These are phyloP conservation scores for Drosophila murphyi DNA, from an alignment of 1,140 invertebrate species.

Conservation along the genomic window DNA sequence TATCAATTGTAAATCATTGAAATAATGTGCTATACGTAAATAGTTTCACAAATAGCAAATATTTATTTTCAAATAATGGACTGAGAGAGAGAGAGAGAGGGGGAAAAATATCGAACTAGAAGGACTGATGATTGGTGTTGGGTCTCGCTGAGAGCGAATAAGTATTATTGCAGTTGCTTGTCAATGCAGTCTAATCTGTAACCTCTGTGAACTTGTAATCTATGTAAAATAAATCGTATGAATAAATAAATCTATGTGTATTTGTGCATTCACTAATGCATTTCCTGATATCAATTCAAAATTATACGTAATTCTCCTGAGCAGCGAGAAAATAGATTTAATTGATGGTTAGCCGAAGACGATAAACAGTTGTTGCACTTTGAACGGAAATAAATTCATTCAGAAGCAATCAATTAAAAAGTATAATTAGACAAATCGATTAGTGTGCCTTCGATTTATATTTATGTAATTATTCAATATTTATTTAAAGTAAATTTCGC, in stretches of 20 bases:
- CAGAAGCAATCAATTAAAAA: background rate
- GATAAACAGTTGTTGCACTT: background rate
- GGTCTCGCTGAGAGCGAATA: constrained; percentile 20
- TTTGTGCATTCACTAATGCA: constrained; percentile 50
- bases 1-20: constrained; percentile 1
- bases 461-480: too few species aligned
- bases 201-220: constrained; percentile 71
- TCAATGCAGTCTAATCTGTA: constrained; percentile 66
- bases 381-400: background rate
- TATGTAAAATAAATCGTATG: constrained; percentile 59
- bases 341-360: background rate
- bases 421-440: background rate
- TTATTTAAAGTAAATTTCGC: too few species aligned
- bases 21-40: background rate
- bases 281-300: constrained; percentile 53
- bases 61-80: constrained; percentile 14
- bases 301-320: background rate
- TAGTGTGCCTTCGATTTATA: too few species aligned
- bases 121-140: constrained; percentile 1
- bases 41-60: constrained; percentile 11
- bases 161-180: constrained; percentile 50
- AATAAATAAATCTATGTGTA: constrained; percentile 15
- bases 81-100: constrained; percentile 9
- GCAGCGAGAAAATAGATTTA: background rate
- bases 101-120: background rate